Conservation (phyloP, 2,797 vertebrate genomes). For the Balearica regulorum region DNA sequence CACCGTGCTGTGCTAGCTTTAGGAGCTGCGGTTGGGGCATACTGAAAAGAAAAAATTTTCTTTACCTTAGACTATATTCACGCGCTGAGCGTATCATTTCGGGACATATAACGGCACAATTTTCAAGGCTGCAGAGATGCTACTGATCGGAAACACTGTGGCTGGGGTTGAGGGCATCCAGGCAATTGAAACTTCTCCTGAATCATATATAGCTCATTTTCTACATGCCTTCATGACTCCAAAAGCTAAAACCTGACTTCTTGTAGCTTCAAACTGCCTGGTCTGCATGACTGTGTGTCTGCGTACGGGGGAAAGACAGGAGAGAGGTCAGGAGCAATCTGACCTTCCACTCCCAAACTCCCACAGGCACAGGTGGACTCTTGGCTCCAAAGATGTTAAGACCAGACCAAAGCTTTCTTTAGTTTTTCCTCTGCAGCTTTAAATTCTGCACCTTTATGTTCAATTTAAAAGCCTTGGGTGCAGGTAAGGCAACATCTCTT, state of each 20-base stretch:
- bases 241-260: not conserved
- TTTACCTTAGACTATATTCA: fast-evolving
- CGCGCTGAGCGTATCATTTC: not conserved
- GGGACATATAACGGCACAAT: not conserved
- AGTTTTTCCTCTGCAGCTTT: not conserved
- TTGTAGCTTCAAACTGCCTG: not conserved
- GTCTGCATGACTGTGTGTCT: not conserved
- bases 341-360: not conserved
- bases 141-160: not conserved
- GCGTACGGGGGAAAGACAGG: not conserved
- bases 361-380: not conserved
- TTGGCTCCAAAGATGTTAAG: not conserved
- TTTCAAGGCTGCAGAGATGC: not conserved
- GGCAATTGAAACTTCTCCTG: not conserved
- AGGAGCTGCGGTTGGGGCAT: not conserved
- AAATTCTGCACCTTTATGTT: not conserved
- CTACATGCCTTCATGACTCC: not conserved
- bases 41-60: fast-evolving
- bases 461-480: not conserved
- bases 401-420: not conserved
- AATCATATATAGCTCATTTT: fast-evolving
- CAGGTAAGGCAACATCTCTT: not conserved
- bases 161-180: not conserved
- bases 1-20: too few relatives aligned
- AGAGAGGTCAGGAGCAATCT: not conserved